Base-by-base conservation (phyloP, 37 sponge, comb jelly and placozoan species). In the Lycopodina hypogea region DNA sequence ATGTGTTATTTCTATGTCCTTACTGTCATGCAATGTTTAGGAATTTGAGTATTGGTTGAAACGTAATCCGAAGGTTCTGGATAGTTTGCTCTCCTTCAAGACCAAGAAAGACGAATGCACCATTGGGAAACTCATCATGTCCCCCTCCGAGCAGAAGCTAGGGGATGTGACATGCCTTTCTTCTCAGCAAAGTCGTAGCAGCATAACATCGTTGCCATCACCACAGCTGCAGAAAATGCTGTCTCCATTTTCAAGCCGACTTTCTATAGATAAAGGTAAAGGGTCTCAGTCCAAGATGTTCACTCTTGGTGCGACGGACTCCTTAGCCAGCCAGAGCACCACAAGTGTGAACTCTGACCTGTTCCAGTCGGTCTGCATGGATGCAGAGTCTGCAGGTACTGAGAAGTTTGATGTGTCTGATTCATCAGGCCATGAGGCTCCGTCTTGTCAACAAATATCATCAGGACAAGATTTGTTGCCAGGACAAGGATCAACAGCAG, bases 21-120 rank as follows among this genome's bases (percentile, higher is more conserved):
- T n/a, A n/a, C n/a, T n/a, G n/a, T n/a, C n/a, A 45, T 45, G 48
- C 48, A 45, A n/a, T 9, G 34, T 87, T 29, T 34, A 89, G 86
- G 90, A 96, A 75, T 93, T 96, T 86, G 90, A 96, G 85, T 83
- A 84, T 40, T 96, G 96, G 96, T 42, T 96, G 70, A 76, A 84
- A 48, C 56, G 78, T 1, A 92, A 93, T 53, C 93, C 96, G 21
- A 51, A 89, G 53, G 45, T 96, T n/a, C 56, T 96, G 66, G 88
- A 96, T 42, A 69, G 68, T 21, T 77, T 93, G 23, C 82, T 81
- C 53, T 72, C 82, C 51, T 81, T 81, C 65, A 34, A 62, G 53
- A 71, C 82, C 45, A 71, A 62, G 36, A 70, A 80, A 40, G 56
- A 69, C 9, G 53, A 48, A 51, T 71, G 82, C 26, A 81, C 73